Evolutionary conservation across 2,113 vertebrate genomes (phyloP), one percentile per base, ranked within the genome.

Genomic region (Pristiophorus japonicus): DNA sequence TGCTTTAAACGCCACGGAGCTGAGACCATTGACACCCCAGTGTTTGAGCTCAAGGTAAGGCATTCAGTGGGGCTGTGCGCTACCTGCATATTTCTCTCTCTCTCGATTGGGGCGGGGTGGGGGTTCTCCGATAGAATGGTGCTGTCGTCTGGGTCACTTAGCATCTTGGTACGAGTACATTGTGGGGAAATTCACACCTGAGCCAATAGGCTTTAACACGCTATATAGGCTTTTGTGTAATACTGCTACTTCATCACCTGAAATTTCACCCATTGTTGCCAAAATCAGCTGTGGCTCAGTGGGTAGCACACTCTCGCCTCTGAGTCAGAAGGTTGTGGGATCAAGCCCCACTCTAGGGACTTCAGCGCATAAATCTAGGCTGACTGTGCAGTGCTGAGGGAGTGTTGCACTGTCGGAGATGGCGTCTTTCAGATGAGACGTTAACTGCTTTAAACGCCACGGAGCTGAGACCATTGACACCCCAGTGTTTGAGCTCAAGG

Each of bases 401-500:
- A n/a, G n/a, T n/a, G n/a, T n/a, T n/a, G n/a, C n/a, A n/a, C n/a
- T n/a, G n/a, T n/a, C n/a, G n/a, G n/a, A n/a, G n/a, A n/a, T n/a
- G n/a, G n/a, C n/a, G n/a, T n/a, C n/a, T n/a, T n/a, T n/a, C n/a
- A n/a, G n/a, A n/a, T n/a, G n/a, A n/a, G n/a, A n/a, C n/a, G n/a
- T 98, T 95, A 73, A 96, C 96, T 98, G 98, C 97, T 99, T 99
- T 96, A 99, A 99, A 97, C 99, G 98, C 95, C 99, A 99, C 0
- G 99, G 99, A 90, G 99, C 99, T 0, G 99, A 99, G 96, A 99
- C 98, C 96, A 99, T 99, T 2, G 99, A 99, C 96, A 99, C 99
- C 0, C 99, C 99, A 0, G 99, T 99, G 51, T 99, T 99, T 96
- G 99, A 99, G 96, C 97, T 99, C 6, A 99, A 99, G 98, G 99